Base-by-base conservation (phyloP, 2,888 invertebrate species). In the Patella pellucida region DNA sequence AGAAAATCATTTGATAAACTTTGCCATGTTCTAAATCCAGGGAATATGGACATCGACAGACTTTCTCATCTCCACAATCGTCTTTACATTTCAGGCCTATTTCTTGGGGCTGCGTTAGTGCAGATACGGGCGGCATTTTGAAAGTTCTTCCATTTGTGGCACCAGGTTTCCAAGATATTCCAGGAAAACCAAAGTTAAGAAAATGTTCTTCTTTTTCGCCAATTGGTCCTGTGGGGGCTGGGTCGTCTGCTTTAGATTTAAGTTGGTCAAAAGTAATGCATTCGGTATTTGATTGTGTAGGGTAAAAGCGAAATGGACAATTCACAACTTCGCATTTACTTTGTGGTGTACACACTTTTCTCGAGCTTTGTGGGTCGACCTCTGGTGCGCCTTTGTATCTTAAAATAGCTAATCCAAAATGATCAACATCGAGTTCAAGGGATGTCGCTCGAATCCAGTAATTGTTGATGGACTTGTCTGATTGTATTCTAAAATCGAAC, bases 151-250 rank as follows among this genome's bases (percentile, higher is more conserved):
- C 86, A 74, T 87, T 87, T 2, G 85, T 79, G 16, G 85, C 83
- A 0, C 82, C 84, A 0, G 85, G 86, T 14, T 76, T 77, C 52
- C 79, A 72, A 23, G 77, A 75, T 12, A 74, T 78, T 7, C 87
- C 86, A 4, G 87, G 86, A 73, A 87, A 87, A n/a, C 83, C 87
- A 78, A 85, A 88, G 74, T 88, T 88, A 1, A 87, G 76, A 73
- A 88, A 88, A 56, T 81, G 77, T 78, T 88, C 88, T 71, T 80
- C 69, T 68, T 84, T 83, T 15, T 69, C 41, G 14, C 52, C 52
- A n/a, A 81, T 79, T 3, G 76, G 79, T 0, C 56, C 19, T 4
- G 41, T 68, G 4, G 79, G 73, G 5, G 82, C 81, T 12, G 83
- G 81, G 1, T 81, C 80, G 16, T 80, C 79, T 62, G 76, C 62